These are phyloP conservation scores for Leptocoma aspasia DNA, from an alignment of 2,113 vertebrate species.

Conservation along the genomic window DNA sequence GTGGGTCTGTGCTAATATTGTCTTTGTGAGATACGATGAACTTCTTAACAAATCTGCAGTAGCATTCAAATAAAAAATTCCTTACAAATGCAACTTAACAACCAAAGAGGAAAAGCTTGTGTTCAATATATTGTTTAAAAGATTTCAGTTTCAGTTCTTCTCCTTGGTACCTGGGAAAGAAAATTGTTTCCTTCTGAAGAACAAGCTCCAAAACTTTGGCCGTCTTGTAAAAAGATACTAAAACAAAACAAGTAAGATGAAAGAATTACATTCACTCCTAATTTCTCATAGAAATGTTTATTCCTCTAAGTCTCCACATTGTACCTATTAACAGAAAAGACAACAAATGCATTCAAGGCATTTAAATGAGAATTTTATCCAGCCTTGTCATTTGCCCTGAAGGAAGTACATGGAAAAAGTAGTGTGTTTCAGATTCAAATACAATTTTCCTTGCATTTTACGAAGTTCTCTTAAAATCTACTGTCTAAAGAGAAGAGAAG, in stretches of 20 bases:
- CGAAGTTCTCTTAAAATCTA: neutral
- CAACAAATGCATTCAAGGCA: neutral
- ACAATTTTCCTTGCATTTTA: neutral
- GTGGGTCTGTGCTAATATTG: neutral
- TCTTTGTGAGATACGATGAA: neutral
- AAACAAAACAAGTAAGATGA: neutral
- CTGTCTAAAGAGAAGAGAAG: neutral
- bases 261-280: neutral
- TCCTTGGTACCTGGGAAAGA: neutral
- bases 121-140: neutral
- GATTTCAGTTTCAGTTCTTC: neutral
- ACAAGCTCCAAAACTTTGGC: neutral
- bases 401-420: neutral
- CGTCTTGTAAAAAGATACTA: neutral
- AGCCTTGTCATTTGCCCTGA: neutral
- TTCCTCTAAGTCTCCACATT: neutral
- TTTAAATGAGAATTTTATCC: neutral
- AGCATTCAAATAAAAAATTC: neutral
- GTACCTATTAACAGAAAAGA: neutral
- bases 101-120: neutral
- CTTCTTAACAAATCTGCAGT: neutral
- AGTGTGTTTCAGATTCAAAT: neutral
- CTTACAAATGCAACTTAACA: neutral
- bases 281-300: neutral
- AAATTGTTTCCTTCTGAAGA: neutral